These are phyloP conservation scores for Galerucella nymphaeae DNA, from an alignment of 2,888 invertebrate genomes.

Conservation along the genomic window DNA sequence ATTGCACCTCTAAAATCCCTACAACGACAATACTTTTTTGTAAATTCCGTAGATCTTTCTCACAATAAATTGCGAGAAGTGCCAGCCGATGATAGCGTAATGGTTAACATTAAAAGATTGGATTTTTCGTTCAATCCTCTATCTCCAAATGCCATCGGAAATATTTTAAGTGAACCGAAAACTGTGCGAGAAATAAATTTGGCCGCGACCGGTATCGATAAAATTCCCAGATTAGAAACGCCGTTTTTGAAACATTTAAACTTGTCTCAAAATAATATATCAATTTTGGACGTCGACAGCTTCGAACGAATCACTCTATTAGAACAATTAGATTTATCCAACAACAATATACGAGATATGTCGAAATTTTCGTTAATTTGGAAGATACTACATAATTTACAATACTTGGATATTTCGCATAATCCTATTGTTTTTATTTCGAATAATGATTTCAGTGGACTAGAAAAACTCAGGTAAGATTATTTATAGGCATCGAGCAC, in stretches of 20 bases:
- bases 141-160: constrained; percentile 77
- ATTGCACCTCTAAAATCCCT: constrained; percentile 83
- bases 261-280: constrained; percentile 80
- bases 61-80: constrained; percentile 82
- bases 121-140: constrained; percentile 89
- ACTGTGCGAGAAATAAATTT: constrained; percentile 84
- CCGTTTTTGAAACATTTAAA: constrained; percentile 85
- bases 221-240: constrained; percentile 79
- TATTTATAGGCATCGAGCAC: too few relatives aligned
- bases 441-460: constrained; percentile 79
- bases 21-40: constrained; percentile 85
- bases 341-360: constrained; percentile 74
- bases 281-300: constrained; percentile 72
- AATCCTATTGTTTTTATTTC: constrained; percentile 85
- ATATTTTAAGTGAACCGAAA: constrained; percentile 88
- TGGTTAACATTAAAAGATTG: constrained; percentile 87
- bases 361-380: constrained; percentile 73
- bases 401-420: constrained; percentile 80
- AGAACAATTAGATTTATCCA: constrained; percentile 81
- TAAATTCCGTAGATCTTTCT: constrained; percentile 82
- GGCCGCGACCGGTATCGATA: constrained; percentile 80
- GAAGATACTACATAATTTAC: constrained; percentile 78
- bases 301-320: constrained; percentile 84
- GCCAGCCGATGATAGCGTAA: constrained; percentile 85
- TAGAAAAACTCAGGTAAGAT: constrained; percentile 64